Evolutionary conservation across 2,888 invertebrate species (phyloP).

Genomic region (Allolobophora icterica): DNA sequence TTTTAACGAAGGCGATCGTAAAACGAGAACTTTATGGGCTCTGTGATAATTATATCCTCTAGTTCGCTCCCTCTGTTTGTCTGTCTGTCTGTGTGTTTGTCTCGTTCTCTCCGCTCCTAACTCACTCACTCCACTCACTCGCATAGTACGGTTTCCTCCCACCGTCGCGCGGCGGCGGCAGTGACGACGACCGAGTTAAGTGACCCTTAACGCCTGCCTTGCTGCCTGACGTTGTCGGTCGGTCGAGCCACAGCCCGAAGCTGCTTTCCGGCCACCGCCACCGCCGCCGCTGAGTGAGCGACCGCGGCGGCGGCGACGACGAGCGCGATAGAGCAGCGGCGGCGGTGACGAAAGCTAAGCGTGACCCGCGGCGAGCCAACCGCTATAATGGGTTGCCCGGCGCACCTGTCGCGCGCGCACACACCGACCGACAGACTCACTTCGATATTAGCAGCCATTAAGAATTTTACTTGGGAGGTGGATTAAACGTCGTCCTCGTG

Average conservation of each 20-base stretch:
- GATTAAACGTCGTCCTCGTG: neutral
- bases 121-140: constrained; percentile 7
- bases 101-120: neutral
- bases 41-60: neutral
- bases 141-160: neutral
- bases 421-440: neutral
- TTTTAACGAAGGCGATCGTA: neutral
- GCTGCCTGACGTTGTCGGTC: neutral
- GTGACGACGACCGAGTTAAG: constrained; percentile 17
- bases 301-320: neutral
- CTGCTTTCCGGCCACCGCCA: neutral
- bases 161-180: neutral
- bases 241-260: neutral
- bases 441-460: constrained; percentile 25
- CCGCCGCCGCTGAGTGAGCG: neutral
- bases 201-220: constrained; percentile 17
- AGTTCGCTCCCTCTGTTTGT: neutral
- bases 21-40: neutral
- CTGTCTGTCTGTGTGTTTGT: neutral
- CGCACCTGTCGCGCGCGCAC: constrained; percentile 17
- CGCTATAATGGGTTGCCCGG: constrained; percentile 17
- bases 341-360: constrained; percentile 3
- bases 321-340: neutral
- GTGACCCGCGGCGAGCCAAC: constrained; percentile 11
- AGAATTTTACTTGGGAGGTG: neutral